These are phyloP conservation scores for Coilia nasus DNA, from an alignment of 2,797 vertebrate genomes.

Conservation along the genomic window DNA sequence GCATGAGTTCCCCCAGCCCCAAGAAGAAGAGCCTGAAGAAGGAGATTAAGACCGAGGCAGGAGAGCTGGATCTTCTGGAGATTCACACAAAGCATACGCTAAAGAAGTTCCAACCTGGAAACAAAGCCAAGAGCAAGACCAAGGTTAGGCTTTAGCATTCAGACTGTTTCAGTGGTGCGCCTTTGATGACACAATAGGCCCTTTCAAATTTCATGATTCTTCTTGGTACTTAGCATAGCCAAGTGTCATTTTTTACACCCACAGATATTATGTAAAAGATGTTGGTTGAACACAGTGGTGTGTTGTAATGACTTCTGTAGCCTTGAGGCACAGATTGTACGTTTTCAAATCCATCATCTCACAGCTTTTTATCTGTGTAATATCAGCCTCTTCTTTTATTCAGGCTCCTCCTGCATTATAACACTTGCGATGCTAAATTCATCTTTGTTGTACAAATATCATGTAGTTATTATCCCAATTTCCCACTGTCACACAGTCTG, in stretches of 20 bases:
- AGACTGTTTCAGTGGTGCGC: too few species aligned
- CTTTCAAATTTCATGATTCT: not conserved
- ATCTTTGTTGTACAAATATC: not conserved
- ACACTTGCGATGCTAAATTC: not conserved
- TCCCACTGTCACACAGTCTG: not conserved
- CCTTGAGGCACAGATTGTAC: not conserved
- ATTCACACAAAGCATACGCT: conserved; percentile 84
- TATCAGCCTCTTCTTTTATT: not conserved
- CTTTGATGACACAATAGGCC: too few species aligned
- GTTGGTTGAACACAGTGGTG: not conserved
- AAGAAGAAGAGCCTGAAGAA: conserved; percentile 84
- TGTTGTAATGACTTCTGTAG: not conserved
- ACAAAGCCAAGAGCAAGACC: conserved; percentile 76
- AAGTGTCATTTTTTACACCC: not conserved
- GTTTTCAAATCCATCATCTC: not conserved
- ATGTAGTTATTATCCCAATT: not conserved
- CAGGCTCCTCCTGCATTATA: not conserved
- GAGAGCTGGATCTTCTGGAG: conserved; percentile 81
- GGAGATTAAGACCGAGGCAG: conserved; percentile 76
- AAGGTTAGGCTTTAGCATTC: conserved; percentile 62
- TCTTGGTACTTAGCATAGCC: not conserved
- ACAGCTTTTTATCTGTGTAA: not conserved
- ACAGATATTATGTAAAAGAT: not conserved
- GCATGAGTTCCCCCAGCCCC: conserved; percentile 59
- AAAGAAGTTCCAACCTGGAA: conserved; percentile 78